Base-by-base conservation (phyloP, 2,113 vertebrate genomes). In the Bucco capensis region DNA sequence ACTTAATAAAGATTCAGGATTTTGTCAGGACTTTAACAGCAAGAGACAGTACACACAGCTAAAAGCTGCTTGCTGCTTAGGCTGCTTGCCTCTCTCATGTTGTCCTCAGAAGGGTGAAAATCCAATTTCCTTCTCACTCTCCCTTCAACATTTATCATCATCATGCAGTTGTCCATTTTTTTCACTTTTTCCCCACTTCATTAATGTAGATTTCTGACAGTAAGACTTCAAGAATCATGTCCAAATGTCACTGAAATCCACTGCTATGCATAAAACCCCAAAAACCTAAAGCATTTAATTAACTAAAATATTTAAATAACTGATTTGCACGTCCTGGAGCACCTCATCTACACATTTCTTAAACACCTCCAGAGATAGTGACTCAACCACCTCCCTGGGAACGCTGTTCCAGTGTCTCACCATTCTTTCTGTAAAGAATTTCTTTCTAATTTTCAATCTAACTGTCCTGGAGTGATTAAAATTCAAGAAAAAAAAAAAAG, bases 101-200 rank as follows among this genome's bases (percentile, higher is more conserved):
- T 74, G 40, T 24, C 8, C 42, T 33, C 62, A 16, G 3, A 74
- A 66, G 35, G 24, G 12, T 40, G 38, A 49, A 60, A 88, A 77
- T 4, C 21, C 53, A 10, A 53, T 42, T 13, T 19, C 2, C 3
- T 13, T 35, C 35, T 24, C 6, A 6, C 4, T 1, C 3, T 2
- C 5, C 25, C 17, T 6, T 8, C 1, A 2, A 64, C 21, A 66
- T 47, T 80, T 57, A 78, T 47, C 42, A 62, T 25, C 2, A 0
- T 40, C 42, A 76, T 47, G 23, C 6, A 76, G 44, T 31, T 51
- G 23, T 28, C 22, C 12, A 2, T 35, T 61, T 71, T 75, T 21
- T 46, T 35, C 2, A 31, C 10, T 53, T 53, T 35, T 3, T 25
- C 49, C 12, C 49, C 17, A 38, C 15, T 69, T 54, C 5, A 4